Evolutionary conservation across 2,113 vertebrate genomes (phyloP), one percentile per base, ranked within the genome.

Genomic region (Hypomesus transpacificus): DNA sequence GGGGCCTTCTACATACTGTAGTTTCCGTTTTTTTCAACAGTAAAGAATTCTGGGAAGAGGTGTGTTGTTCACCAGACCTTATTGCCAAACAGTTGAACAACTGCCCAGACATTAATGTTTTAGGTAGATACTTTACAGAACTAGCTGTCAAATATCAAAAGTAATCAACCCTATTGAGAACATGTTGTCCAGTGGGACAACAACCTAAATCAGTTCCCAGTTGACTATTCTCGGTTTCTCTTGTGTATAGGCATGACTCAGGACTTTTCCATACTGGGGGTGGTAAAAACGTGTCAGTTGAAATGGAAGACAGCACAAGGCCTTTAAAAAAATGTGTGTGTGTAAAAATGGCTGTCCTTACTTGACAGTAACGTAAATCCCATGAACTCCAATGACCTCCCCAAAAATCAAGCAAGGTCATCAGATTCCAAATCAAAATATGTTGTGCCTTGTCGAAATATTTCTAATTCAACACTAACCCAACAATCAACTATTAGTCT

Each of bases 71-170:
- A 69, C 13, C 51, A 22, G 17, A n/a, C 7, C 54, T 21, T 14
- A 46, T 53, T 39, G n/a, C 5, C 39, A 46, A 67, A 72, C 28
- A 24, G 39, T 53, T 65, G 58, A 11, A 63, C 68, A 4, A 26
- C 17, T 31, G 50, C 39, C 58, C 3, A 54, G 50, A 68, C 14
- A 66, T 24, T 46, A 9, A 46, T 2, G 7, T 11, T 46, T 11
- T 11, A 46, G 39, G 9, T 46, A 46, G 39, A 46, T 46, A 46
- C 39, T 2, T 46, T 7, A 46, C 39, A 46, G 7, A 46, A 46
- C 8, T 46, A 46, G 39, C 9, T 46, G 39, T 46, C 9, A 46
- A 46, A 46, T 46, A 46, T 46, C 4, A 34, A 34, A 34, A 34
- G 31, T 34, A 34, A 6, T 34, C 7, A 34, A 34, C 6, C 31